Percentiles rank a stretch among this genome's conserved stretches.
These are phyloP conservation scores for Sciurus vulgaris DNA, from an alignment of 2,797 vertebrate genomes.

Conservation along the genomic window DNA sequence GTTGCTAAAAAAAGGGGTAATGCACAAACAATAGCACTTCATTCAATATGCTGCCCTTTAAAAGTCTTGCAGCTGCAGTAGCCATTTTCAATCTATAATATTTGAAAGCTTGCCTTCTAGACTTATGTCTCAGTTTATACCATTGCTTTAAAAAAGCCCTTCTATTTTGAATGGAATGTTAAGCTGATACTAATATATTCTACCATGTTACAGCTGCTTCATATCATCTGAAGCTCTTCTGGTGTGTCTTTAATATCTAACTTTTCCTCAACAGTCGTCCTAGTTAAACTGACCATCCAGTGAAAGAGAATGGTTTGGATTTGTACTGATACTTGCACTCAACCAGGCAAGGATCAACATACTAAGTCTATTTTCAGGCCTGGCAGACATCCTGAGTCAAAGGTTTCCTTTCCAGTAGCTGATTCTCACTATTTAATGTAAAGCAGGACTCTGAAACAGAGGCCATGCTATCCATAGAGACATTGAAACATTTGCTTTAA, in stretches of 20 bases:
- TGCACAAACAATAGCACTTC: neutral
- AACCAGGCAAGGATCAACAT: neutral
- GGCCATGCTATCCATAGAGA: neutral
- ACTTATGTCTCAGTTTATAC: neutral
- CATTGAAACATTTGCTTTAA: neutral
- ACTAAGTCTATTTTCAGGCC: neutral
- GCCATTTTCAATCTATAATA: neutral
- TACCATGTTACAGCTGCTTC: neutral
- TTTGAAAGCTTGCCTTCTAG: neutral
- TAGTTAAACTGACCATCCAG: neutral
- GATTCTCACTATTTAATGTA: neutral
- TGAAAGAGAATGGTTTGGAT: neutral
- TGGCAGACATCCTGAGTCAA: neutral
- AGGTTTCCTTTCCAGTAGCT: neutral
- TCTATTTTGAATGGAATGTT: neutral
- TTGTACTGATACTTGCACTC: neutral
- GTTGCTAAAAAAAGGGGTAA: neutral
- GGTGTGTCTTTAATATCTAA: neutral
- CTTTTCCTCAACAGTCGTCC: neutral
- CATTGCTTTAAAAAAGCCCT: neutral
- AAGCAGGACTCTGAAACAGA: neutral
- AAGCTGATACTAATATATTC: neutral
- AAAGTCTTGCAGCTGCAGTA: neutral
- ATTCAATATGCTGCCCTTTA: neutral
- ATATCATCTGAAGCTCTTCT: neutral